Percentiles rank a stretch among this genome's conserved stretches.
Conservation (phyloP, 2,113 vertebrate species). For the Tragelaphus buxtoni region DNA sequence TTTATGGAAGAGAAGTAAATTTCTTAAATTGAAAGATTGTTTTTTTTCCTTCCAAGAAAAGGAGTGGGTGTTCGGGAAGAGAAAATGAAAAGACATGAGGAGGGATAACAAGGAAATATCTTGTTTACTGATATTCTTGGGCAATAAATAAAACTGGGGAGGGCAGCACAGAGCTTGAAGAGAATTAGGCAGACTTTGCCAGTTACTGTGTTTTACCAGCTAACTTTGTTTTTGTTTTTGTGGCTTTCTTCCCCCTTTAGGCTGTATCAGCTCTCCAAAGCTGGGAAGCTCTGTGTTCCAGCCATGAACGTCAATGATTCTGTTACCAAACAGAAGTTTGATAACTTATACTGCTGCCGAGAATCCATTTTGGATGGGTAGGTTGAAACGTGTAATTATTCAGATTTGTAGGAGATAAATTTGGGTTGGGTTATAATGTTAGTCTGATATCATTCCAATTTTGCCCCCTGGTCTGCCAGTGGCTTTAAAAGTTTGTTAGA, state of each 20-base stretch:
- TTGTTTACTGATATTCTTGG: not conserved
- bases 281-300: constrained; percentile 96
- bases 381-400: constrained; percentile 61
- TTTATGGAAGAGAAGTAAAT: constrained; percentile 42
- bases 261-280: constrained; percentile 98
- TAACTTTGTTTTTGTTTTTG: constrained; percentile 61
- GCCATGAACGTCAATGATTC: constrained; percentile 99
- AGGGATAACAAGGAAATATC: constrained; percentile 12
- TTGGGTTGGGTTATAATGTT: not conserved
- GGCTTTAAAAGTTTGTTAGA: not conserved
- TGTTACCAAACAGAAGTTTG: constrained; percentile 99
- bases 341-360: constrained; percentile 98
- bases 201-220: not conserved
- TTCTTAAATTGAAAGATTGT: constrained; percentile 2
- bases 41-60: not conserved
- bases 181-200: not conserved
- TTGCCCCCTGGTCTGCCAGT: not conserved
- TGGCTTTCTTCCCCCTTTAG: constrained; percentile 78
- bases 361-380: constrained; percentile 99
- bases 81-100: constrained; percentile 32
- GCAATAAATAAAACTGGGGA: not conserved
- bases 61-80: not conserved
- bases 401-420: not conserved
- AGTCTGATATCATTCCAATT: not conserved
- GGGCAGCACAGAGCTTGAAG: not conserved